A percentile compares a stretch with the other conserved stretches of the same genome.
Evolutionary conservation across 2,113 vertebrate species (phyloP).

Genomic region (Vireo altiloquus): DNA sequence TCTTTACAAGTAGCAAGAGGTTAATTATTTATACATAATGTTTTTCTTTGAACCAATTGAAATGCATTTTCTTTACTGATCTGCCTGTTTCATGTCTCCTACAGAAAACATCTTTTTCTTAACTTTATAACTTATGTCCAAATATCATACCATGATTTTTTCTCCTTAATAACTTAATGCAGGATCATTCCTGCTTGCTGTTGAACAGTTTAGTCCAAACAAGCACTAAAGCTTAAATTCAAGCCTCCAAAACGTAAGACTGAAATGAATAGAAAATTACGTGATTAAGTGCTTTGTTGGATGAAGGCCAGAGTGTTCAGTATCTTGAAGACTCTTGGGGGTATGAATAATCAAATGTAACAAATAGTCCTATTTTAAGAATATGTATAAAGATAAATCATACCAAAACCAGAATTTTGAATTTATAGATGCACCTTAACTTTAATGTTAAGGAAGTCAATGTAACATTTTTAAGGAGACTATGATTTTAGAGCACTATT

Average conservation of each 20-base stretch:
- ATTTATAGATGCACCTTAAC: neutral
- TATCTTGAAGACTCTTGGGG: neutral
- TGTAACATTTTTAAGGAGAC: neutral
- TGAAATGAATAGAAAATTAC: neutral
- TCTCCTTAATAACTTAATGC: neutral
- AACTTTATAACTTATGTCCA: neutral
- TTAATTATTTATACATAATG: neutral
- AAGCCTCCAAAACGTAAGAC: neutral
- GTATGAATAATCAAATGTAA: neutral
- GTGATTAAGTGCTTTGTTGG: neutral
- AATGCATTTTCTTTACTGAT: neutral
- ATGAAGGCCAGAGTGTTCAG: neutral
- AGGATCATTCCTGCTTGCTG: neutral
- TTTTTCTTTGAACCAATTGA: neutral
- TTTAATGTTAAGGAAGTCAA: neutral
- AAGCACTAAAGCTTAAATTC: neutral
- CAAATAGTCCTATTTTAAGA: neutral
- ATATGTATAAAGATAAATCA: neutral
- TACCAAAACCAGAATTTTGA: neutral
- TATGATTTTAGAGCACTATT: neutral
- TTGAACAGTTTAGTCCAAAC: neutral
- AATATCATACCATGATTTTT: neutral
- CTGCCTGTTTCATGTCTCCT: neutral
- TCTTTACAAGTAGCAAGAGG: neutral
- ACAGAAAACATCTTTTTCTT: neutral